Base-by-base conservation (phyloP, 2,113 vertebrate species). In the Taxidea taxus region DNA sequence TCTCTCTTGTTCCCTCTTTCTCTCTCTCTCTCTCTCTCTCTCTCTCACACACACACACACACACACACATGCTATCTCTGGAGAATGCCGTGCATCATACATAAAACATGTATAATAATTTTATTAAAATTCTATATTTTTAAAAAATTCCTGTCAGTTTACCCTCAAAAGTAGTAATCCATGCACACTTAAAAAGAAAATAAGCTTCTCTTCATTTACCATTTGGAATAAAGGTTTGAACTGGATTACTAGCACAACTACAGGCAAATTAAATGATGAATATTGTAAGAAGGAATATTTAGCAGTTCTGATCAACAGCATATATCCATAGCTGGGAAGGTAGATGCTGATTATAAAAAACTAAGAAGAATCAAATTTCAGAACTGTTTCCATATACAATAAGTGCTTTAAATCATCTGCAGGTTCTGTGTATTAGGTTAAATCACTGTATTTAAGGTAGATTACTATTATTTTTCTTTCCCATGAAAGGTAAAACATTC, bases 321-420 rank as follows among this genome's bases (percentile, higher is more conserved):
- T 93, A 84, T 74, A 97, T 68, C 31, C 25, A 72, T 72, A 83
- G 34, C 34, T 93, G 37, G 42, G 89, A 94, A 75, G 81, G 18
- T 37, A 87, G 16, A 11, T 94, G 34, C 39, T 96, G 49, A 90
- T 87, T 84, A 87, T 86, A 77, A 93, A 91, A 85, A 91, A 96
- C 60, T 80, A 49, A 95, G 81, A 97, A 5, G 18, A 96, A 92
- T 86, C 29, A 94, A 80, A 90, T 93, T 96, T 97, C 62, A 96
- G 21, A 89, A 87, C 80, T 82, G 39, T 90, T 95, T 64, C 56
- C 44, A 78, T 82, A 88, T 62, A 84, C 34, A 91, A 60, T 81
- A 94, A 84, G 51, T 97, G 44, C 60, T 95, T 95, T 90, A 91
- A 90, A n/a, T 97, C 29, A 81, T 94, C n/a, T 96, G 14, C 49